Base-by-base conservation (phyloP, 2,888 invertebrate species). In the Thelaira solivaga region DNA sequence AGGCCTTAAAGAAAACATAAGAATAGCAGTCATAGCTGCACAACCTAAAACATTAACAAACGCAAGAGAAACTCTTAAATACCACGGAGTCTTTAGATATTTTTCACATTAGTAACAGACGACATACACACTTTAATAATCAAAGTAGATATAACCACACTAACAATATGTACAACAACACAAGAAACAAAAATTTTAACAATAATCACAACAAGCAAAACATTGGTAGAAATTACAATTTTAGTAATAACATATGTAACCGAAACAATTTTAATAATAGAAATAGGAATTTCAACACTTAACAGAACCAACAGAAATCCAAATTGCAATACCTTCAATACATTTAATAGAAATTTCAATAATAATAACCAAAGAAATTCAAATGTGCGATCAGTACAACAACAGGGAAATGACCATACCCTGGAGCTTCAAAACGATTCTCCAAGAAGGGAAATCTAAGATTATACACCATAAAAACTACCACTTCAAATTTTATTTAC, bases 371-470 rank as follows among this genome's bases (percentile, higher is more conserved):
- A 4, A 34, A 51, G n/a, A 51, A 16, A 18, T 29, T 16, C 29
- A 10, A 16, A 29, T 51, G 1, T 18, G 31, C 10, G 39, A n/a
- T n/a, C n/a, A n/a, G n/a, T n/a, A n/a, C n/a, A n/a, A n/a, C n/a
- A 39, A 57, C 57, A 57, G 39, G 39, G 57, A 57, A 57, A 57
- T 39, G 57, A 7, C 22, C 13, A 57, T 24, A 20, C 34, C 53
- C 53, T 36, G 53, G 53, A 36, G 34, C 10, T n/a, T 22, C 34
- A 31, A 7, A 20, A 34, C 51, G 51, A 20, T 16, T 16, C 51
- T 51, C 51, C 31, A 20, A 29, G 13, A 31, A 11, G 51, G 51
- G 53, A 53, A 34, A 31, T 34, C 16, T 34, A 53, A 18, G 18
- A 31, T 34, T 53, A 1, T 18, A 16, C 10, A 34, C 31, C 10